phyloP scores from a whole-genome alignment of 2,113 vertebrate genomes.

The Tichodroma muraria region DNA sequence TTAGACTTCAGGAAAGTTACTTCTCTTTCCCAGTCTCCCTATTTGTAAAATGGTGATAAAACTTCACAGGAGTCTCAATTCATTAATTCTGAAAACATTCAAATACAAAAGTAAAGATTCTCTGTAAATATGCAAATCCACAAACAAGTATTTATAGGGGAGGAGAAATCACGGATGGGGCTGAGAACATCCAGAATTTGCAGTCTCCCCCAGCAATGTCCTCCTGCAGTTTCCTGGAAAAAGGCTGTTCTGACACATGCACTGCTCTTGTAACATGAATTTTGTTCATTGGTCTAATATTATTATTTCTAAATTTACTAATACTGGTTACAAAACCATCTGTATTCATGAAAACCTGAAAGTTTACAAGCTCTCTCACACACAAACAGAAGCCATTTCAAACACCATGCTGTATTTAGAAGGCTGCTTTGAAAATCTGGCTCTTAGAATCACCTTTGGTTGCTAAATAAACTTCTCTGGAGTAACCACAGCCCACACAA shows the following conservation, averaged over 20 bases:
- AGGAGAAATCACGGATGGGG: not conserved
- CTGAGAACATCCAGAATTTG: not conserved
- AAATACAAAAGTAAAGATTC: not conserved
- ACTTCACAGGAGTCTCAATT: not conserved
- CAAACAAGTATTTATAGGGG: not conserved
- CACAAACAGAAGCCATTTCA: not conserved
- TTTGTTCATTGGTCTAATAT: not conserved
- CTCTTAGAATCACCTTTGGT: constrained; percentile 33
- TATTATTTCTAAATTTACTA: not conserved
- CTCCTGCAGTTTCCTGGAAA: not conserved
- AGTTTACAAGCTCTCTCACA: not conserved
- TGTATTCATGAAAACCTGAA: not conserved
- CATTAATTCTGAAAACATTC: not conserved
- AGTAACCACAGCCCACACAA: constrained; percentile 22
- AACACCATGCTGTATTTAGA: not conserved
- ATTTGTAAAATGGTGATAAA: not conserved
- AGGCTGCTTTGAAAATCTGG: constrained; percentile 4
- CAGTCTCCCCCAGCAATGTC: not conserved
- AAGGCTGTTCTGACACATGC: not conserved
- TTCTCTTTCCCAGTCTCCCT: not conserved
- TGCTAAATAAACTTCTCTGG: constrained; percentile 41
- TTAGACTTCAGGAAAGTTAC: not conserved
- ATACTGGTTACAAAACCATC: not conserved
- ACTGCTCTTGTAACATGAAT: not conserved
- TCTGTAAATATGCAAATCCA: not conserved